Conservation (phyloP, 92 coral and sea anemone species). For the Zoanthus solanderi region DNA sequence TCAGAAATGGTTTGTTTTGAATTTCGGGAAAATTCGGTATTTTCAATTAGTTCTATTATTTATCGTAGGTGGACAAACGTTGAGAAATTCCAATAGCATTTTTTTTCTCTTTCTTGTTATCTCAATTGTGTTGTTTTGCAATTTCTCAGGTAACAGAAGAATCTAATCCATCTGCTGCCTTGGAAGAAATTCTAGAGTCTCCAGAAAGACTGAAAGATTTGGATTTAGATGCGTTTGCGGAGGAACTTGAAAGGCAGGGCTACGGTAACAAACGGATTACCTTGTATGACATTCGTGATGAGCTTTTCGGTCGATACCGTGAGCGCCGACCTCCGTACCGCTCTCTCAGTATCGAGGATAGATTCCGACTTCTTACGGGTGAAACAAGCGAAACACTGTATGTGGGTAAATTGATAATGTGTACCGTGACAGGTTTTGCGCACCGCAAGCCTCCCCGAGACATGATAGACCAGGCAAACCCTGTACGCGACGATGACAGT, state of each 20-base stretch:
- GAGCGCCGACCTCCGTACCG: constrained; percentile 93
- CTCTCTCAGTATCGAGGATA: constrained; percentile 86
- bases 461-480: constrained; percentile 92
- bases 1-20: no score
- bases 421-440: constrained; percentile 94
- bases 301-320: constrained; percentile 90
- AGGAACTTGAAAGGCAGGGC: constrained; percentile 94
- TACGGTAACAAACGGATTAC: constrained; percentile 95
- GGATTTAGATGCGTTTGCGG: constrained; percentile 97
- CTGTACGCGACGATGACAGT: constrained; percentile 83
- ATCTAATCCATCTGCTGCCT: constrained; percentile 95
- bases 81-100: no score
- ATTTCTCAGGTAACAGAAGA: constrained; percentile 81
- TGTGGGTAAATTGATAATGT: constrained; percentile 89
- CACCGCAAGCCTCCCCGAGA: constrained; percentile 94
- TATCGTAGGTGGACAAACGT: no score
- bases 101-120: no score
- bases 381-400: constrained; percentile 85
- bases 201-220: constrained; percentile 96
- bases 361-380: constrained; percentile 90
- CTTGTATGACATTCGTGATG: constrained; percentile 96
- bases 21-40: no score
- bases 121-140: no score
- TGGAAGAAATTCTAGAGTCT: constrained; percentile 92
- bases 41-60: no score